Conservation (phyloP, 2,113 vertebrate species). For the Lamprologus tigripictilis region DNA sequence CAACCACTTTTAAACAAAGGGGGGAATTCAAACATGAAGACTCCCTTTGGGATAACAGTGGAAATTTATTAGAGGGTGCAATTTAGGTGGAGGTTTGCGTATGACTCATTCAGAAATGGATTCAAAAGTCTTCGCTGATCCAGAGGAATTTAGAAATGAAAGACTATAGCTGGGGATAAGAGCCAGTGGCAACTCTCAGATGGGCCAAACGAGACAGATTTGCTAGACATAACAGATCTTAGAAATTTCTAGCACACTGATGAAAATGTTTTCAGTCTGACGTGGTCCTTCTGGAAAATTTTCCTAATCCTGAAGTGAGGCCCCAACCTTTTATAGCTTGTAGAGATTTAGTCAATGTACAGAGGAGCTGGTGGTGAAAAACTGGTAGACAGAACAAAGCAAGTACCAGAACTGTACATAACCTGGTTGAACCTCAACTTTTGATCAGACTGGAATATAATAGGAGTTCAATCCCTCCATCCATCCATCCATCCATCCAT, state of each 20-base stretch:
- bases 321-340: not conserved
- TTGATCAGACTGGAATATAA: not conserved
- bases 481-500: not conserved
- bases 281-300: not conserved
- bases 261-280: not conserved
- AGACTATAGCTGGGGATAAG: not conserved
- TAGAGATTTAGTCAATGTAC: not conserved
- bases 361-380: not conserved
- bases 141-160: constrained; percentile 1
- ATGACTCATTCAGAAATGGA: not conserved
- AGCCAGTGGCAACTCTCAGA: constrained; percentile 4
- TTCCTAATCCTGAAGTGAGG: not conserved
- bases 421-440: not conserved
- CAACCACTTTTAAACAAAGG: not conserved
- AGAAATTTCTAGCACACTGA: not conserved
- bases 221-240: constrained; percentile 13
- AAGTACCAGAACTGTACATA: not conserved
- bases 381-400: not conserved
- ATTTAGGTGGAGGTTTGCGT: not conserved
- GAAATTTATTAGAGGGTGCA: not conserved
- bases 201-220: not conserved
- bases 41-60: not conserved
- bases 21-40: not conserved
- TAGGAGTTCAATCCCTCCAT: not conserved
- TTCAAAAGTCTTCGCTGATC: not conserved